A percentile compares a stretch with the other conserved stretches of the same genome.
phyloP scores from a whole-genome alignment of 37 sponge, comb jelly and placozoan genomes.

The Oopsacas minuta region DNA sequence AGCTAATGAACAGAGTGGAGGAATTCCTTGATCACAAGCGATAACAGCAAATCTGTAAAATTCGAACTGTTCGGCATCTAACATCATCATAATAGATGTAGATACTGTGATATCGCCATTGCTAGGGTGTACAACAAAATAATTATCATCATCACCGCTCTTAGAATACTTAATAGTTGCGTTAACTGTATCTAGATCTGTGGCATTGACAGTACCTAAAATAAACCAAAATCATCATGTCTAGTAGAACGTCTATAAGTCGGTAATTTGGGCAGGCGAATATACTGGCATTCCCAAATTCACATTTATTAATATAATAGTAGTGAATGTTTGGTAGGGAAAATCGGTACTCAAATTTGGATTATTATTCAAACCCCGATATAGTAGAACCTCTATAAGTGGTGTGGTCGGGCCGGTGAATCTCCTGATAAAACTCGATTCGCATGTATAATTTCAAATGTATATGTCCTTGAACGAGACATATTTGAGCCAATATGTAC shows the following conservation, averaged over 20 bases:
- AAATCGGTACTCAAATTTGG: no score
- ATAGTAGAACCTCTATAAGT: no score
- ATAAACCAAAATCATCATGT: background rate
- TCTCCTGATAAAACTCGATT: no score
- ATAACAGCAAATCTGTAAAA: background rate
- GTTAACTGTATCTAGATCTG: background rate
- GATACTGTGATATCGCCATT: background rate
- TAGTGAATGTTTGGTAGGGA: no score
- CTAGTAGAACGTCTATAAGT: background rate
- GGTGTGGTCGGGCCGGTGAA: no score
- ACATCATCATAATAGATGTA: background rate
- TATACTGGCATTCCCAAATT: no score
- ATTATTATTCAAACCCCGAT: no score
- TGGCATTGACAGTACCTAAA: background rate
- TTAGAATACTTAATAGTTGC: background rate
- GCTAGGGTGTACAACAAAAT: background rate
- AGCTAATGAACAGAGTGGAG: background rate
- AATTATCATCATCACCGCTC: background rate
- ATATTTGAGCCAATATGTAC: no score
- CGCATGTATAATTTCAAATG: no score
- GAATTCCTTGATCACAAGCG: background rate
- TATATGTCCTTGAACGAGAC: no score
- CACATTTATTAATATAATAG: no score
- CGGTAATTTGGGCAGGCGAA: no score
- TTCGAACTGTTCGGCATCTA: background rate